These are phyloP conservation scores for Heliconius melpomene DNA, from an alignment of 1,140 invertebrate species.

Conservation along the genomic window DNA sequence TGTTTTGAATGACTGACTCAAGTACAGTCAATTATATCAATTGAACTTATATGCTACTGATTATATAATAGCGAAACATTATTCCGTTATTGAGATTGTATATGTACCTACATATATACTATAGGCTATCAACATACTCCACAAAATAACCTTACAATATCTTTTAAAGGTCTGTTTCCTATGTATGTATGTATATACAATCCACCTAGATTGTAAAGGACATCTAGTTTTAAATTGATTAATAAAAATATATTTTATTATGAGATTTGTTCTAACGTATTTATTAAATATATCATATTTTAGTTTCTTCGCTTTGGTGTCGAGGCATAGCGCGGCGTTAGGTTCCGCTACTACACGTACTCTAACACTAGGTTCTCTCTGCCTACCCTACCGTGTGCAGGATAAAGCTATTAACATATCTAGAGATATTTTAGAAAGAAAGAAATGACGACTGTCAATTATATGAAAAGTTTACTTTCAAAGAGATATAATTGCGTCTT, in stretches of 20 bases:
- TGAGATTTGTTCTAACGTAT: neutral
- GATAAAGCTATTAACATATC: too few species aligned
- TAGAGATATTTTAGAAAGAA: too few species aligned
- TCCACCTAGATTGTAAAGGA: neutral
- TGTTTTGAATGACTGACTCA: neutral
- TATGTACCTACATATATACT: neutral
- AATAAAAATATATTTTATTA: neutral
- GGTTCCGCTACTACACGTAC: too few species aligned
- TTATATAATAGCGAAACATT: neutral
- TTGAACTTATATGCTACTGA: constrained; percentile 1
- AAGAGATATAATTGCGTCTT: constrained; percentile 10
- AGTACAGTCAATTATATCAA: neutral
- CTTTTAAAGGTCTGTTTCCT: neutral
- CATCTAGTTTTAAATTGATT: neutral
- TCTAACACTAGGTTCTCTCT: neutral
- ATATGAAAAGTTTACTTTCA: too few species aligned
- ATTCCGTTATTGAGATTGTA: neutral
- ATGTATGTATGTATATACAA: too few species aligned
- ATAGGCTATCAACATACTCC: neutral
- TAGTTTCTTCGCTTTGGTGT: too few species aligned
- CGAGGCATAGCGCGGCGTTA: too few species aligned
- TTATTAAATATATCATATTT: too few species aligned
- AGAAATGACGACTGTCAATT: too few species aligned
- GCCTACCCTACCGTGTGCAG: neutral
- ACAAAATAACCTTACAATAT: neutral